These are phyloP conservation scores for Meteorus cinctellus DNA, from an alignment of 2,888 invertebrate species.

Conservation along the genomic window DNA sequence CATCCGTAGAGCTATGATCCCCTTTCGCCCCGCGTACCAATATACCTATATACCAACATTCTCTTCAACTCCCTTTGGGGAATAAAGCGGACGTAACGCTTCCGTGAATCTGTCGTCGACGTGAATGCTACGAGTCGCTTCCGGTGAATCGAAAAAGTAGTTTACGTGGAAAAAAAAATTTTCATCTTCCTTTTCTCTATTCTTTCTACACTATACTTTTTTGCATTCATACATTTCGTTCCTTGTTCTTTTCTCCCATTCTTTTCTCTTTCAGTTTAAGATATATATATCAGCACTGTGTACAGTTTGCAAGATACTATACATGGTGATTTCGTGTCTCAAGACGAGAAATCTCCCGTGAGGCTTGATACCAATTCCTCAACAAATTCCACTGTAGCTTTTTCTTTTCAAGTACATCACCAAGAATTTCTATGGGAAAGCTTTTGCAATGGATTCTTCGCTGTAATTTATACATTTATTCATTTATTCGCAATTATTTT, in stretches of 20 bases:
- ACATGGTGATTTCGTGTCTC: slow-evolving; percentile 1
- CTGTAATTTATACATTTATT: background rate
- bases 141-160: slow-evolving; percentile 41
- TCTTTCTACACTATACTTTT: background rate
- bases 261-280: background rate
- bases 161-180: slow-evolving; percentile 10
- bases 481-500: background rate
- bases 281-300: background rate
- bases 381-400: slow-evolving; percentile 21
- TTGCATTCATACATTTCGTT: background rate
- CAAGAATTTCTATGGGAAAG: slow-evolving; percentile 24
- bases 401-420: slow-evolving; percentile 31
- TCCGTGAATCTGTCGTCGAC: slow-evolving; percentile 31
- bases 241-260: background rate
- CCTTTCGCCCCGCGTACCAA: background rate
- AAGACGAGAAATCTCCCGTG: slow-evolving; percentile 14
- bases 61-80: slow-evolving; percentile 15
- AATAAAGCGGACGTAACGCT: slow-evolving; percentile 22
- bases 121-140: slow-evolving; percentile 29
- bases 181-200: slow-evolving; percentile 21
- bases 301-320: background rate
- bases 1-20: background rate
- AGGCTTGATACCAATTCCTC: slow-evolving; percentile 33
- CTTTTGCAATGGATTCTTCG: background rate
- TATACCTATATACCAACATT: background rate